phyloP scores from a whole-genome alignment of 2,888 invertebrate species.

The Julus scandinavius region DNA sequence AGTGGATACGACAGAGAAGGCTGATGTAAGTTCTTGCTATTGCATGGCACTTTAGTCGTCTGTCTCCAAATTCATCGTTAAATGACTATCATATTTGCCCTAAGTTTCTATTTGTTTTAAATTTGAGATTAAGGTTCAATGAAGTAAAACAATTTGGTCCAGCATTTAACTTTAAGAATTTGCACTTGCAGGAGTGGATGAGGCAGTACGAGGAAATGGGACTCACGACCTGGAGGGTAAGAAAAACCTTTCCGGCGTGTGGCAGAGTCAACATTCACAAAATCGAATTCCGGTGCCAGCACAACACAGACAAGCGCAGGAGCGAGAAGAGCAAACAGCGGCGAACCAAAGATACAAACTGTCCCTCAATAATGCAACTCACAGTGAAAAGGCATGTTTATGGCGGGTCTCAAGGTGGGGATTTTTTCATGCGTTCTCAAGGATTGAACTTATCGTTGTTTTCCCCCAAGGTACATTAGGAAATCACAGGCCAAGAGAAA shows the following conservation, averaged over 20 bases:
- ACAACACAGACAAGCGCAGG: neutral
- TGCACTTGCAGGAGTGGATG: neutral
- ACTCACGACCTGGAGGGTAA: neutral
- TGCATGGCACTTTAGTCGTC: no score
- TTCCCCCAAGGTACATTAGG: neutral
- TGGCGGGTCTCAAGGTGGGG: neutral
- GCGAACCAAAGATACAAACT: slow-evolving; percentile 19
- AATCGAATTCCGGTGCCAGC: slow-evolving; percentile 2
- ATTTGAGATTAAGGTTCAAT: no score
- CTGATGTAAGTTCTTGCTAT: neutral
- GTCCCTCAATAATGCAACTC: slow-evolving; percentile 7
- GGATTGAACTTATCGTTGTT: neutral
- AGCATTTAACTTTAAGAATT: neutral
- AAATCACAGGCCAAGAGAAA: neutral
- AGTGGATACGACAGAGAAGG: neutral
- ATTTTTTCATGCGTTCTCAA: neutral
- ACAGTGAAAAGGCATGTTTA: neutral
- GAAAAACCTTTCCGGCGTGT: neutral
- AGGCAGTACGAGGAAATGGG: slow-evolving; percentile 13
- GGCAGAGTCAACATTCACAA: neutral
- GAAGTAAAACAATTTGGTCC: neutral
- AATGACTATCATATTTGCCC: no score
- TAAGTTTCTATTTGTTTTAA: no score
- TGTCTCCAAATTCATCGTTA: no score
- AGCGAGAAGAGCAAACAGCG: slow-evolving; percentile 5